Conservation (phyloP, 2,888 invertebrate species). For the Labia minor region DNA sequence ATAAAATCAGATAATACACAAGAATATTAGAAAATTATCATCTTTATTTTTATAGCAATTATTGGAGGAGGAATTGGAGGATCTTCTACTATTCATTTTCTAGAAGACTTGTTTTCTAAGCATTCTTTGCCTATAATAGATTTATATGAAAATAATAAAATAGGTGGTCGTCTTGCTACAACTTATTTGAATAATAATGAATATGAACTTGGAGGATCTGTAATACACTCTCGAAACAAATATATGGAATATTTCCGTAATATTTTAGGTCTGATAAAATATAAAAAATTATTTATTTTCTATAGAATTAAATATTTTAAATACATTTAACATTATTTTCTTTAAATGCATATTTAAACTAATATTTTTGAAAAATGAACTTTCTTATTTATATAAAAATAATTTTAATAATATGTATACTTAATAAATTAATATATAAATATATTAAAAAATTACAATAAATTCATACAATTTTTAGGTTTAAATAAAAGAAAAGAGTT, state of each 20-base stretch:
- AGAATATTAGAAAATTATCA: not conserved
- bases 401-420: not conserved
- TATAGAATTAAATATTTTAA: no score
- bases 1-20: no score
- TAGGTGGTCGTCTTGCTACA: slow-evolving; percentile 48
- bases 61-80: slow-evolving; percentile 54
- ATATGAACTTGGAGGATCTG: slow-evolving; percentile 49
- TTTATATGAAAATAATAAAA: slow-evolving; percentile 42
- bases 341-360: no score
- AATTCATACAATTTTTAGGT: slow-evolving; percentile 31
- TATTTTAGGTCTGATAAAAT: slow-evolving; percentile 37
- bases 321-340: no score
- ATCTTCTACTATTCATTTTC: slow-evolving; percentile 45
- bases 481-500: slow-evolving; percentile 30
- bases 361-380: not conserved
- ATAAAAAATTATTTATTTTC: slow-evolving; percentile 15
- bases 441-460: not conserved
- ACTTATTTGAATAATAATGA: slow-evolving; percentile 37
- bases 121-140: slow-evolving; percentile 36
- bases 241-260: slow-evolving; percentile 46
- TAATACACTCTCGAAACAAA: slow-evolving; percentile 47
- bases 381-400: not conserved
- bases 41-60: slow-evolving; percentile 37
- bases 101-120: slow-evolving; percentile 38
- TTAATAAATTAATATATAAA: not conserved